These are phyloP conservation scores for Orthosia gracilis DNA, from an alignment of 2,888 invertebrate species.

Conservation along the genomic window DNA sequence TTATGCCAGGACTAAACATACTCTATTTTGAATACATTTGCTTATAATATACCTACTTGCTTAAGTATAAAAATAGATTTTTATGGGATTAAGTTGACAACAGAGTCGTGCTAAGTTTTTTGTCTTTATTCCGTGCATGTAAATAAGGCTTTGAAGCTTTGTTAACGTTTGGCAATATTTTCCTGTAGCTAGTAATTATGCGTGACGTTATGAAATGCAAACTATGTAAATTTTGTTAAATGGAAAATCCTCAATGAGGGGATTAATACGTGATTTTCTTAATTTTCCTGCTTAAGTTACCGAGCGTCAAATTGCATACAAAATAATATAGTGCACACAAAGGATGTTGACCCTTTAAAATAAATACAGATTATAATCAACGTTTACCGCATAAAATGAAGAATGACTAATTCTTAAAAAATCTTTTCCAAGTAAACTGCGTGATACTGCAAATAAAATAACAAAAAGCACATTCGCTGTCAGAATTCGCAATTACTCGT, in stretches of 20 bases:
- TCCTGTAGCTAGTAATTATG: no score
- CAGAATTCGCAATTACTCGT: constrained; percentile 83
- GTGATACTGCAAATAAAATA: constrained; percentile 86
- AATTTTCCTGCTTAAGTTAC: constrained; percentile 34
- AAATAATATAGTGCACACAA: constrained; percentile 37
- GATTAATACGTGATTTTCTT: constrained; percentile 34
- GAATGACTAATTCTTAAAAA: constrained; percentile 86
- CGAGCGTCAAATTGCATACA: neutral
- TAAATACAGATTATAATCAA: constrained; percentile 75
- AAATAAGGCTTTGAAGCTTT: neutral
- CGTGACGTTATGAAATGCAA: neutral
- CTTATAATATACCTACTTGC: constrained; percentile 49
- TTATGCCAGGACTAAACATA: constrained; percentile 75
- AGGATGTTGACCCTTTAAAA: constrained; percentile 60
- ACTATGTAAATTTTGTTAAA: neutral
- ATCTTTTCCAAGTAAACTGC: constrained; percentile 87
- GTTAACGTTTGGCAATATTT: no score
- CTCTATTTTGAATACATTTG: constrained; percentile 68
- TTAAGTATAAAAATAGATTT: constrained; percentile 25
- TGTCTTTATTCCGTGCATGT: neutral
- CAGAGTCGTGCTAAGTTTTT: neutral
- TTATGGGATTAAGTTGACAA: constrained; percentile 12
- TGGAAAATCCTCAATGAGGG: constrained; percentile 43
- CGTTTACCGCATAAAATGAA: constrained; percentile 69
- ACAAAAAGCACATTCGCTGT: constrained; percentile 78